These are phyloP conservation scores for Barnardius zonarius DNA, from an alignment of 2,113 vertebrate genomes.

Conservation along the genomic window DNA sequence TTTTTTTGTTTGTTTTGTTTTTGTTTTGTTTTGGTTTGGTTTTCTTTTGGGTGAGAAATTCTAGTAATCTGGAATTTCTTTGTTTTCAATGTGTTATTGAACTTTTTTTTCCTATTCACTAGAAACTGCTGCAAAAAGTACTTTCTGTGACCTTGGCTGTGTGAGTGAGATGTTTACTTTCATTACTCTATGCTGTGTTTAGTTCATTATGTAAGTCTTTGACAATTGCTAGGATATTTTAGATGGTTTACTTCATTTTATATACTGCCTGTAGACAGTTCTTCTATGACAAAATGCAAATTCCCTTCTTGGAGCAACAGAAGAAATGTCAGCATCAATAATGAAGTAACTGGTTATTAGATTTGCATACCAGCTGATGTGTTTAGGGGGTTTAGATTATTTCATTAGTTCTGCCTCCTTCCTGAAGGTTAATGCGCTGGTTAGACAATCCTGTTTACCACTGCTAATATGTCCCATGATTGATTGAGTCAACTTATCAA, in stretches of 20 bases:
- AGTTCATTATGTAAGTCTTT: background rate
- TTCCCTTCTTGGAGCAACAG: background rate
- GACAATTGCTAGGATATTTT: background rate
- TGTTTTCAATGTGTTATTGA: background rate
- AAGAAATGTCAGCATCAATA: conserved; percentile 4
- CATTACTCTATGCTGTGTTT: background rate
- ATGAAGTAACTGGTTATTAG: conserved; percentile 7
- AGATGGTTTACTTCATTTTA: background rate
- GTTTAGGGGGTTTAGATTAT: background rate
- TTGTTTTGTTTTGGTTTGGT: too few species aligned
- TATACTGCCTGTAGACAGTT: background rate
- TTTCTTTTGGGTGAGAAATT: too few species aligned
- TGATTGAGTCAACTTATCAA: background rate
- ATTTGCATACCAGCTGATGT: background rate
- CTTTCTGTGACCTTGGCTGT: background rate
- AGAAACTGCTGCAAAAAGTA: background rate
- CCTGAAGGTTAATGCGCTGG: background rate
- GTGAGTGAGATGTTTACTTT: background rate
- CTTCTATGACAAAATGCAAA: background rate
- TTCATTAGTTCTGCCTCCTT: background rate
- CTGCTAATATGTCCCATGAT: background rate
- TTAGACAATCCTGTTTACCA: background rate
- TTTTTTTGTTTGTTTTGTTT: too few species aligned
- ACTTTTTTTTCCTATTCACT: background rate
- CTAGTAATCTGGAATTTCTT: background rate